phyloP scores from a whole-genome alignment of 2,113 vertebrate species.

The Choloepus hoffmanni region DNA sequence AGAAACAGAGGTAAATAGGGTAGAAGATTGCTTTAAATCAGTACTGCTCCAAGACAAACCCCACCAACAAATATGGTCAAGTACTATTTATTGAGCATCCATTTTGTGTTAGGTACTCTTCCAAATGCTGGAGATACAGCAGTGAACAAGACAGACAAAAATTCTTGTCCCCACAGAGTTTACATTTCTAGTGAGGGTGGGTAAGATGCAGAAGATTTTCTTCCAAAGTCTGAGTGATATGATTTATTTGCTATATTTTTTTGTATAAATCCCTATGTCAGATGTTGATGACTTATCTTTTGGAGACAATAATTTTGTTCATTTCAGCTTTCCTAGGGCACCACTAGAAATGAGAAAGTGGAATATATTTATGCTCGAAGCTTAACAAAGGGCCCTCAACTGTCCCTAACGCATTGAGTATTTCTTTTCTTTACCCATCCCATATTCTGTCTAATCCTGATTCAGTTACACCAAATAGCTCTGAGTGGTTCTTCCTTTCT shows the following conservation, averaged over 20 bases:
- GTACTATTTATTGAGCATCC: background rate
- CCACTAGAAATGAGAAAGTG: background rate
- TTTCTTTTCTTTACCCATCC: background rate
- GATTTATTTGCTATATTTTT: background rate
- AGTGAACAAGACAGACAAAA: background rate
- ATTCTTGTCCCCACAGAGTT: background rate
- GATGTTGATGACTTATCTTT: background rate
- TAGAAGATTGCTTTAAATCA: background rate
- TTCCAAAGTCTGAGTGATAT: background rate
- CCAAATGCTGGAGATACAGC: background rate
- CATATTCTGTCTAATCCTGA: background rate
- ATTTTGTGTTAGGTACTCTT: background rate
- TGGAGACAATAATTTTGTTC: background rate
- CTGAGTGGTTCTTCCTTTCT: background rate
- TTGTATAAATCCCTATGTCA: background rate
- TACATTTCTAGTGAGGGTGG: background rate
- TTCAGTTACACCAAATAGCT: background rate
- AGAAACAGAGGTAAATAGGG: background rate
- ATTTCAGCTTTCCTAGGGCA: background rate
- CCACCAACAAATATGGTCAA: background rate
- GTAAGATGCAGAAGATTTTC: background rate
- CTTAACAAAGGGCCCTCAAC: background rate
- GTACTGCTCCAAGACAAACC: background rate
- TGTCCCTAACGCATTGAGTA: background rate
- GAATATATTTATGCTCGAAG: background rate